Base-by-base conservation (phyloP, 2,888 invertebrate species). In the Dynastes maya region DNA sequence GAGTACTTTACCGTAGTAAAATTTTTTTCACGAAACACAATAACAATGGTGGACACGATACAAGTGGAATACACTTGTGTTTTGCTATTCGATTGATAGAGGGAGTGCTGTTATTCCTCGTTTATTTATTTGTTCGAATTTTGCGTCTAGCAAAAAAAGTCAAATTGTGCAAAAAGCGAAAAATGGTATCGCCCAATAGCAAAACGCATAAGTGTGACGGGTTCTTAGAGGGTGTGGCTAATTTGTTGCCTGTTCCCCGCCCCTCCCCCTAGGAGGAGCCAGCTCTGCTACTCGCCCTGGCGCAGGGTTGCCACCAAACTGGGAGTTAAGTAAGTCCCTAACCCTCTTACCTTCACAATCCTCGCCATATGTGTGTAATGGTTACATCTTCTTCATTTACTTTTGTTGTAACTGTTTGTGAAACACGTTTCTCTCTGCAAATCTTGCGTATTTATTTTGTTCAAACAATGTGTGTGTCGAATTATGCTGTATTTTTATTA, bases 271-370 rank as follows among this genome's bases (percentile, higher is more conserved):
- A 90, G 89, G 90, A 91, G 90, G 90, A 91, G 90, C 89, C 91
- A 93, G 92, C 93, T 93, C 92, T 94, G 95, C 93, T 95, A 95
- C 92, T 95, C 95, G 89, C 96, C 96, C 91, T 97, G 96, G 96
- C 95, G 96, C 88, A 94, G 96, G 91, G 96, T 96, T 90, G 96
- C 96, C 90, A 96, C 95, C 91, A 96, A 96, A 91, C 95, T 96
- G 89, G 96, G 96, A 93, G 96, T 97, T 91, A 96, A 96, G 96
- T 96, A 96, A 96, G 96, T 96, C 89, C 90, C 89, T 83, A 82
- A 84, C 81, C 80, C 86, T 87, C 88, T 87, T 83, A 84, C 86
- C 85, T 86, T 82, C 82, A 82, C 84, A 82, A 58, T 82, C 64
- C 80, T 79, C 55, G 78, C 78, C 71, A 65, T 78, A 58, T 58